Percentiles rank a stretch among this genome's conserved stretches.
phyloP scores from a whole-genome alignment of 2,797 vertebrate species.

The Typhlichthys subterraneus region DNA sequence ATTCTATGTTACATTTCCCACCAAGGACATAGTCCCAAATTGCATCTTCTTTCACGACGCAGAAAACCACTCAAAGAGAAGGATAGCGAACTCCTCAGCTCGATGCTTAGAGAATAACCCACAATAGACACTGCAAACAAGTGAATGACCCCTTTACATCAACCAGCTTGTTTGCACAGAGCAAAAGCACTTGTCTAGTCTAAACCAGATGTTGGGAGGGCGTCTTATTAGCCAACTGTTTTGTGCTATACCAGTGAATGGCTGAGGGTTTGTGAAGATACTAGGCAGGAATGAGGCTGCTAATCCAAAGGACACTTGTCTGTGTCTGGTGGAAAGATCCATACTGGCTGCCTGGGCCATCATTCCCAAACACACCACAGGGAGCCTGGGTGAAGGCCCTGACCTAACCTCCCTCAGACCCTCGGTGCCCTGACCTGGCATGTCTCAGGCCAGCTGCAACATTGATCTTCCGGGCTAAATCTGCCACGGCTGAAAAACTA shows the following conservation, averaged over 20 bases:
- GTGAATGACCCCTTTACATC: conserved; percentile 9
- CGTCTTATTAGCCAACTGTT: neutral
- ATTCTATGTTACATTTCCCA: conserved; percentile 25
- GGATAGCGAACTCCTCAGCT: neutral
- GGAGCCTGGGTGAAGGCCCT: conserved; percentile 62
- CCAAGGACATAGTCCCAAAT: conserved; percentile 37
- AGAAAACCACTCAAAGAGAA: conserved; percentile 25
- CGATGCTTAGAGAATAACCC: conserved; percentile 14
- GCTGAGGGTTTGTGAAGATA: conserved; percentile 19
- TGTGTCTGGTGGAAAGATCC: conserved; percentile 39
- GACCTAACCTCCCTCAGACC: conserved; percentile 56
- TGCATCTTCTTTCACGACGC: conserved; percentile 24
- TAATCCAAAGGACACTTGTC: conserved; percentile 22
- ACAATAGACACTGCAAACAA: conserved; percentile 5
- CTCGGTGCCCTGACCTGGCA: conserved; percentile 36
- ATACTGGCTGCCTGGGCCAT: conserved; percentile 59
- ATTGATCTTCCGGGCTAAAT: conserved; percentile 72
- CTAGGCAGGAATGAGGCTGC: conserved; percentile 3
- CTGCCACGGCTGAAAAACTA: conserved; percentile 80
- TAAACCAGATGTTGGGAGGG: neutral
- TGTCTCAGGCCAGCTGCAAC: conserved; percentile 73
- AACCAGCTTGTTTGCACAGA: conserved; percentile 4
- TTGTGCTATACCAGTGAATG: neutral
- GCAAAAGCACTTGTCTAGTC: conserved; percentile 3
- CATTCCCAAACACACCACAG: conserved; percentile 64